Percentiles rank a stretch among this genome's conserved stretches.
Conservation (phyloP, 2,797 vertebrate genomes). For the Leptodactylus fallax region DNA sequence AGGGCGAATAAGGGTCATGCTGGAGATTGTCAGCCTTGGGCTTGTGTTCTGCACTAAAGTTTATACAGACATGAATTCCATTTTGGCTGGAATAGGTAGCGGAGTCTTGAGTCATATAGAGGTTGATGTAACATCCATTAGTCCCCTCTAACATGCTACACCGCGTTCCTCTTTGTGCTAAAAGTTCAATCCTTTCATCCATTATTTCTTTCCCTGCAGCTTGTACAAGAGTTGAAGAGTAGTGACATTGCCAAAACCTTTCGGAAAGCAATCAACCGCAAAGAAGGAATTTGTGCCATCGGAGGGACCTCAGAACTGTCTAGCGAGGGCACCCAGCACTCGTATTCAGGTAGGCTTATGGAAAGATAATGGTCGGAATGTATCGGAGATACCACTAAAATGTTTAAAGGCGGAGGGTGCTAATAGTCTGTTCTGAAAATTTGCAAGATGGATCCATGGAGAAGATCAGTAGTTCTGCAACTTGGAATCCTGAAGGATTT, state of each 20-base stretch:
- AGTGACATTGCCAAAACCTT: conserved; percentile 92
- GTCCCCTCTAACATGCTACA: not conserved
- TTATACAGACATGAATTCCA: not conserved
- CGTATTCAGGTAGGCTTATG: conserved; percentile 84
- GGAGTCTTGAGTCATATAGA: not conserved
- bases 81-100: not conserved
- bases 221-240: conserved; percentile 92
- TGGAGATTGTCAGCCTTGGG: not conserved
- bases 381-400: not conserved
- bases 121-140: conserved; percentile 2
- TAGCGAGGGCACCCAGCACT: conserved; percentile 95
- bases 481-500: too few relatives aligned
- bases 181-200: conserved; percentile 12
- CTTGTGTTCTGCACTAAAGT: not conserved
- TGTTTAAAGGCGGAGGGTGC: too few relatives aligned
- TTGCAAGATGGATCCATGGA: not conserved
- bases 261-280: conserved; percentile 92
- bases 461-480: not conserved
- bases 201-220: conserved; percentile 73
- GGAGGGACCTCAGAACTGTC: conserved; percentile 94
- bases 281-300: conserved; percentile 94
- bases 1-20: not conserved
- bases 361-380: not conserved
- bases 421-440: not conserved
- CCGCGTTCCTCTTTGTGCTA: not conserved